A percentile compares a stretch with the other conserved stretches of the same genome.
Conservation (phyloP, 2,797 vertebrate genomes). For the Rhodeus uyekii region DNA sequence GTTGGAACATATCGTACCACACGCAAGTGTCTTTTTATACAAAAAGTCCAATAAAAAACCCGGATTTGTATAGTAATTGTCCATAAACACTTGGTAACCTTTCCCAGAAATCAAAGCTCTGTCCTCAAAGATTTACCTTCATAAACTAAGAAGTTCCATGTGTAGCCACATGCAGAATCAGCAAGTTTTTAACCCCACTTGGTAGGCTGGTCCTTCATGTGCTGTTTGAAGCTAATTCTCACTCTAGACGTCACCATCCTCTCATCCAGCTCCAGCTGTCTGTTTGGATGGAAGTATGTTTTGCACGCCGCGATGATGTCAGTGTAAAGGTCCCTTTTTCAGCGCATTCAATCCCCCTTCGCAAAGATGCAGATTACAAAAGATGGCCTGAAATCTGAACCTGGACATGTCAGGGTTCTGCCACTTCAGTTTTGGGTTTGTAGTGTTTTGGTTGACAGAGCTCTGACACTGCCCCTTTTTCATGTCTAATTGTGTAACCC, state of each 20-base stretch:
- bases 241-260: neutral
- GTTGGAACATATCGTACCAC: neutral
- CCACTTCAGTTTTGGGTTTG: too few species aligned
- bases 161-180: neutral
- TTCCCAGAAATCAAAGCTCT: neutral
- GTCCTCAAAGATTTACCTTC: neutral
- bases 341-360: neutral
- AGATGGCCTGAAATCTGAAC: neutral
- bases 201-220: neutral
- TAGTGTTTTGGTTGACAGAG: too few species aligned
- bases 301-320: constrained; percentile 28
- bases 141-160: constrained; percentile 2
- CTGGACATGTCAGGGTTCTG: too few species aligned
- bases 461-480: too few species aligned
- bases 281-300: constrained; percentile 71
- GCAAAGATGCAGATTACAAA: constrained; percentile 8
- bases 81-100: constrained; percentile 3
- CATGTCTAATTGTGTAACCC: too few species aligned
- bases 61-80: neutral
- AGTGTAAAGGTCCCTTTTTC: constrained; percentile 21
- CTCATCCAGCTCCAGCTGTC: constrained; percentile 16
- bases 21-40: neutral
- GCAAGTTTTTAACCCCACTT: neutral
- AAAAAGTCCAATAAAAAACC: constrained; percentile 1
- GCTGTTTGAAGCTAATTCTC: neutral